phyloP scores from a whole-genome alignment of 2,113 vertebrate species.

The Petrocephalus microphthalmus region DNA sequence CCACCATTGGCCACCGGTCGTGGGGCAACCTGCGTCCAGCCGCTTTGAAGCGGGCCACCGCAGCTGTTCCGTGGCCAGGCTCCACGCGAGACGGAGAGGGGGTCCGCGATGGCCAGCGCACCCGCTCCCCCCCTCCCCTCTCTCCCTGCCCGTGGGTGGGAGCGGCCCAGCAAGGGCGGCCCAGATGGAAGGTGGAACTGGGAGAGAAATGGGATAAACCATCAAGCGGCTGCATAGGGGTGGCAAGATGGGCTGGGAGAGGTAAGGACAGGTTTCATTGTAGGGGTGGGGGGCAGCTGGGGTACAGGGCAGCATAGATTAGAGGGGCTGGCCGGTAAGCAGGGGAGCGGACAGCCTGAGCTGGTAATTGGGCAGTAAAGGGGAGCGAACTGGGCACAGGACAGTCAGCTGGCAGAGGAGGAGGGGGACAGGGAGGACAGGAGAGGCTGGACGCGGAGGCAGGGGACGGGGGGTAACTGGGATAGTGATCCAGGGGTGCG shows the following conservation, averaged over 20 bases:
- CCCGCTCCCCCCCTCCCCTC: not conserved
- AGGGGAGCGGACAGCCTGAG: not conserved
- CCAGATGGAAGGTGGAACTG: not conserved
- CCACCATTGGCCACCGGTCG: not conserved
- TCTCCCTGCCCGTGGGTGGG: not conserved
- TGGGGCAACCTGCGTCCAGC: not conserved
- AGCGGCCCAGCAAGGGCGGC: not conserved
- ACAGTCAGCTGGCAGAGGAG: not conserved
- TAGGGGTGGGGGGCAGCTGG: not conserved
- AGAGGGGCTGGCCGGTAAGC: not conserved
- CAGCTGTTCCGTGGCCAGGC: not conserved
- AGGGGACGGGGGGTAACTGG: not conserved
- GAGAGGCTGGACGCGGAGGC: not conserved
- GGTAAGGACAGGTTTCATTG: not conserved
- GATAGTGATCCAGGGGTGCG: not conserved
- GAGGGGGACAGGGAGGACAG: not conserved
- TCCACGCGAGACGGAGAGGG: constrained; percentile 1
- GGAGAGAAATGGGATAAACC: not conserved
- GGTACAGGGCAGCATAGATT: not conserved
- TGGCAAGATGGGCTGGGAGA: not conserved
- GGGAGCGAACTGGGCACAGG: not conserved
- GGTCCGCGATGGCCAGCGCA: not conserved
- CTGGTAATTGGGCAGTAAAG: not conserved
- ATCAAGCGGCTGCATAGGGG: not conserved
- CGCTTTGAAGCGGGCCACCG: not conserved